Conservation (phyloP, 2,888 invertebrate genomes). For the Patella ulyssiponensis region DNA sequence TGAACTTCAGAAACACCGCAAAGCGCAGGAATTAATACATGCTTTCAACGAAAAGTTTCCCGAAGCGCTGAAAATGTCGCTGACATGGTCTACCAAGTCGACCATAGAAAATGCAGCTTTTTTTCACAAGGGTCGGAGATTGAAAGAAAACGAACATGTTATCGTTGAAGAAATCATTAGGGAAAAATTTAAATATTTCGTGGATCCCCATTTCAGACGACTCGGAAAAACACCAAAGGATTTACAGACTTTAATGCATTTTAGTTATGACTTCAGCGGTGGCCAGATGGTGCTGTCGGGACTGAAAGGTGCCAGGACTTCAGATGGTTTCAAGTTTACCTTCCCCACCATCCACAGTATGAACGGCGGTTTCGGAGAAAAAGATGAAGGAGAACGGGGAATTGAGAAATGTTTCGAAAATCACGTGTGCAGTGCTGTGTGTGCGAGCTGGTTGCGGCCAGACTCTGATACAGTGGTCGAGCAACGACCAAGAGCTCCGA, state of each 20-base stretch:
- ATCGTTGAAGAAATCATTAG: too few relatives aligned
- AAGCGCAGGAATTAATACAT: background rate
- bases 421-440: background rate
- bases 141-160: too few relatives aligned
- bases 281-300: background rate
- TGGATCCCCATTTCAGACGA: background rate
- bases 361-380: background rate
- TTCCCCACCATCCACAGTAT: background rate
- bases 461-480: background rate
- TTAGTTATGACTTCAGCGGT: background rate
- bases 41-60: background rate
- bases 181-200: background rate
- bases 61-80: too few relatives aligned
- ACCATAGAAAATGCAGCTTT: too few relatives aligned
- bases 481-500: background rate
- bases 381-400: background rate
- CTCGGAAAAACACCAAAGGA: background rate
- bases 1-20: background rate
- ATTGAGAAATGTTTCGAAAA: background rate
- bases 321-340: background rate
- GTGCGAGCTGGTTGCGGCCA: background rate
- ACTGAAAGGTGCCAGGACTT: background rate
- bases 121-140: too few relatives aligned
- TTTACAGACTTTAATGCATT: background rate
- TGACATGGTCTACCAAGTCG: too few relatives aligned